phyloP scores from a whole-genome alignment of 2,797 vertebrate species.

The Acrocephalus scirpaceus region DNA sequence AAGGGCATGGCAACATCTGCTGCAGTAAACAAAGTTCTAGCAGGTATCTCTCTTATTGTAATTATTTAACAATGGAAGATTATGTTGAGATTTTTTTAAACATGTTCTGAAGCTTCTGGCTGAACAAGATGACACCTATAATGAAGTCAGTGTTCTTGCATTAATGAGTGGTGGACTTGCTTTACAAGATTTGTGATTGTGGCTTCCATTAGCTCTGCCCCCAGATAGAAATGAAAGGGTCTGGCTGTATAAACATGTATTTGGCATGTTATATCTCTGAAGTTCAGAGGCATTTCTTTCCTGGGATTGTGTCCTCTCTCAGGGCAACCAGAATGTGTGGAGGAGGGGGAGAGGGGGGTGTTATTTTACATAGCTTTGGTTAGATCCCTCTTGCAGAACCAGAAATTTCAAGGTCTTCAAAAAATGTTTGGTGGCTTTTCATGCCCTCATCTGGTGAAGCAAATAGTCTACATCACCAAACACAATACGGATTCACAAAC shows the following conservation, averaged over 20 bases:
- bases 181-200: background rate
- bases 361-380: background rate
- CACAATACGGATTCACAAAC: background rate
- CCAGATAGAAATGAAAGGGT: background rate
- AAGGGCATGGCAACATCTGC: background rate
- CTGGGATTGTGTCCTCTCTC: background rate
- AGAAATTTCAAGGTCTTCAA: background rate
- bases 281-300: background rate
- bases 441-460: background rate
- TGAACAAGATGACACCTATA: background rate
- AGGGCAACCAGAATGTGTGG: background rate
- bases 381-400: background rate
- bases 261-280: rapidly evolving
- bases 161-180: background rate
- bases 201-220: background rate
- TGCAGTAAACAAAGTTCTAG: background rate
- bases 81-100: background rate
- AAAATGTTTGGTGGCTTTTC: background rate
- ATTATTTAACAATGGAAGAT: background rate
- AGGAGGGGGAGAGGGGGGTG: rapidly evolving
- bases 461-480: background rate
- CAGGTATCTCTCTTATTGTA: background rate
- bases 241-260: background rate
- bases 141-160: background rate
- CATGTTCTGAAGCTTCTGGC: background rate